A percentile compares a stretch with the other conserved stretches of the same genome.
Conservation (phyloP, 2,113 vertebrate genomes). For the Emberiza fucata region DNA sequence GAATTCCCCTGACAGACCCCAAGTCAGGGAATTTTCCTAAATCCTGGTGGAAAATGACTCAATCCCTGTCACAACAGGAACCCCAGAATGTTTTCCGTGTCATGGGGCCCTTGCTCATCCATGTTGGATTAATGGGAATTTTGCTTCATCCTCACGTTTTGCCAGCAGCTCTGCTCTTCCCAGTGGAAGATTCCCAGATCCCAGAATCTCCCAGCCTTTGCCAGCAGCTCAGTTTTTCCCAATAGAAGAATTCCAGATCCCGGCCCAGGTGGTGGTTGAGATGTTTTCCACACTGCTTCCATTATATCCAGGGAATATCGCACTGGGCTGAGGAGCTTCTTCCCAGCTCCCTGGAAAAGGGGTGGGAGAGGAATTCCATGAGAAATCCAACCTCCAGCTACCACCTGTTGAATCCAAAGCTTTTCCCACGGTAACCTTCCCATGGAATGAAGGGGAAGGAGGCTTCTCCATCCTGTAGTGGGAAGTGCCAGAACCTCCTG, state of each 20-base stretch:
- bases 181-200: too few species aligned
- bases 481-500: neutral
- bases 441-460: neutral
- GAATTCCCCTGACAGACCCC: neutral
- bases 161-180: too few species aligned
- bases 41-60: neutral
- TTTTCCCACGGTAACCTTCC: neutral
- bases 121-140: neutral
- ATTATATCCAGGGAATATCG: neutral
- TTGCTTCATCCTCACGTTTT: neutral
- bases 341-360: neutral
- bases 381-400: neutral
- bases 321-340: neutral
- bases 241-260: neutral
- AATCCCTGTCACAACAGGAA: neutral
- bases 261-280: too few species aligned
- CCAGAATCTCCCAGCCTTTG: too few species aligned
- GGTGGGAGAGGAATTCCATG: neutral
- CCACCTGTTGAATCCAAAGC: neutral
- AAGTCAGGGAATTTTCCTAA: neutral
- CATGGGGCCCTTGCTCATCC: neutral
- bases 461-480: neutral
- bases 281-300: too few species aligned
- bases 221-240: neutral
- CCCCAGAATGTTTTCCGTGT: neutral